Base-by-base conservation (phyloP, 2,113 vertebrate genomes). In the Apaloderma vittatum region DNA sequence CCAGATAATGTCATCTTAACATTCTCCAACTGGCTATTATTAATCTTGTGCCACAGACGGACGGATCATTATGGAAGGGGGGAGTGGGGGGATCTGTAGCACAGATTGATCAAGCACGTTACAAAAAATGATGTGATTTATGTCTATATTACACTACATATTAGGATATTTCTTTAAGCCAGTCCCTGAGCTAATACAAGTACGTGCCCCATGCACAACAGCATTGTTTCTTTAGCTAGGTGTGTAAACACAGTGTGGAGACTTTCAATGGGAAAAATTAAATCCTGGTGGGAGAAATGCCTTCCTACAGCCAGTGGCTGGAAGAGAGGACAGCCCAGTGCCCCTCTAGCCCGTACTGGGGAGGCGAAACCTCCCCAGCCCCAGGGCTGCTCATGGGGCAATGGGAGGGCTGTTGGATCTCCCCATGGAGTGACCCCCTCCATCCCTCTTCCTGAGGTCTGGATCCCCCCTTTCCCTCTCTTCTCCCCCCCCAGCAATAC, bases 141-240 rank as follows among this genome's bases (percentile, higher is more conserved):
- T 85, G 73, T 40, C 72, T 59, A 1, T 12, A 16, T 57, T 8
- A 12, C 48, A 43, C 45, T 54, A 37, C 30, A 16, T 0, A 2
- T 23, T 2, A 22, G 37, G 82, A 4, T 40, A 21, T 58, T 83
- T 62, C 79, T 51, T 1, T 3, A 29, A 73, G 22, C 32, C 0
- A 3, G 29, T 32, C 75, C 55, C 81, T 40, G 45, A 71, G 86
- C 52, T 75, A 43, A 65, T 8, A n/a, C 23, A 21, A n/a, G 36
- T 8, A 13, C 0, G 0, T n/a, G 40, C 8, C 24, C 51, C 72
- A 1, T 34, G 0, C 63, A 8, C 26, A 7, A 1, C 0, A 3
- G 67, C 48, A 40, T 8, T 3, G 9, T 29, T 51, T n/a, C 54
- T 57, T 26, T 55, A 46, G 24, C 1, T 14, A 37, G 59, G 18